Conservation (phyloP, 2,113 vertebrate species). For the Smithornis capensis region DNA sequence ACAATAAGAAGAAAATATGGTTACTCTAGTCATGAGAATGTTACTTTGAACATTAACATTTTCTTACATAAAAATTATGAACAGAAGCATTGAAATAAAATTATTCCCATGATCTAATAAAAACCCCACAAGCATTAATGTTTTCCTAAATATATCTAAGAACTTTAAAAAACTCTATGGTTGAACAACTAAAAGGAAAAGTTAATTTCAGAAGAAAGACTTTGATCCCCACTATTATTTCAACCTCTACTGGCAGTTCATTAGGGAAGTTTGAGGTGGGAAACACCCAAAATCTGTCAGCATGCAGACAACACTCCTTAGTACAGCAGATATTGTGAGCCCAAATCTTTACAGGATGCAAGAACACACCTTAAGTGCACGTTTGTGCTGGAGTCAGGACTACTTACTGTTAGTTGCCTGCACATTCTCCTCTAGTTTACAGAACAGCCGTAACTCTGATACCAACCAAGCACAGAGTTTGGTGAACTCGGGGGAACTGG, state of each 20-base stretch:
- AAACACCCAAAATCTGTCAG: neutral
- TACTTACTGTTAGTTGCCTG: slow-evolving; percentile 96
- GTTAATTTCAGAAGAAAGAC: neutral
- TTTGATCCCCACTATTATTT: neutral
- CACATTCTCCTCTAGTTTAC: slow-evolving; percentile 93
- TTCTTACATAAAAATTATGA: neutral
- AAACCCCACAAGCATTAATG: neutral
- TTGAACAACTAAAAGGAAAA: neutral
- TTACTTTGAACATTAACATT: neutral
- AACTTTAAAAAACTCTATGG: neutral
- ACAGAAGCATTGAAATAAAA: neutral
- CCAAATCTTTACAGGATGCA: neutral
- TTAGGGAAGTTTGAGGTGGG: neutral
- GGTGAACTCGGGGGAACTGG: slow-evolving; percentile 91
- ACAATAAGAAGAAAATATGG: neutral
- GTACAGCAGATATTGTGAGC: neutral
- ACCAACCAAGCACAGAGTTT: slow-evolving; percentile 95
- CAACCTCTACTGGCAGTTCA: neutral
- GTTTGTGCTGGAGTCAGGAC: neutral
- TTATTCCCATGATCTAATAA: neutral
- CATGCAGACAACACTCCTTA: neutral
- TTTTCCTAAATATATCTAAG: neutral
- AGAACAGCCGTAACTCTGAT: slow-evolving; percentile 88
- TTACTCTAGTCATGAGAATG: neutral
- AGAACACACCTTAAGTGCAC: neutral